Base-by-base conservation (phyloP, 2,888 invertebrate species). In the Plusia festucae region DNA sequence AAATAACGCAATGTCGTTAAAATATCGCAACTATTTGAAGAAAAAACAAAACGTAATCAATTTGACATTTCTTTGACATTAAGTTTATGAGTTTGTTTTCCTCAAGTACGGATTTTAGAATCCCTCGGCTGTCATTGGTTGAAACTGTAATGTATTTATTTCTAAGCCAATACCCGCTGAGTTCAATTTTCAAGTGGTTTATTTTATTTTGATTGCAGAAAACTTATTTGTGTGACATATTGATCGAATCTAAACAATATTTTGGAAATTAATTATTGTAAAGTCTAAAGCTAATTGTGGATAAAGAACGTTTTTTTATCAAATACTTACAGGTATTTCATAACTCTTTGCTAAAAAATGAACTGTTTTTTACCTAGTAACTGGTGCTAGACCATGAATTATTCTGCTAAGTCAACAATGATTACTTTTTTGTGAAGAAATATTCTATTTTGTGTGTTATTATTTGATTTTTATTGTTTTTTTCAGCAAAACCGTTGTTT, bases 181-280 rank as follows among this genome's bases (percentile, higher is more conserved):
- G 11, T 49, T 5, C 44, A 13, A 13, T 34, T 9, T 13, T n/a
- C n/a, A 0, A 5, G 13, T 13, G 13, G 1, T 40, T n/a, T 40
- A 40, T 40, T 40, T 24, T 40, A n/a, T 6, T 40, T 40, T 6
- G 20, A 1, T 2, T 4, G 20, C 2, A 9, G 27, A 68, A 32
- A 75, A 67, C 78, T 11, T 24, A 58, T 59, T 15, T 16, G 15
- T 52, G 20, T 22, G 27, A 40, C 13, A 1, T 73, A 75, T 73
- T 78, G 75, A 74, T 68, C 71, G 65, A 13, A 44, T 6, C 15
- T 18, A 54, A 30, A 40, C 18, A 62, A 53, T 65, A 77, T 68
- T 73, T 68, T 65, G 44, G 51, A 52, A 61, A 67, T 52, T 52
- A n/a, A 20, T 40, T 8, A 44, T 0, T 40, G 16, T 22, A 32